A percentile compares a stretch with the other conserved stretches of the same genome.
These are phyloP conservation scores for Brachionus angularis DNA, from an alignment of 1,140 invertebrate genomes.

Conservation along the genomic window DNA sequence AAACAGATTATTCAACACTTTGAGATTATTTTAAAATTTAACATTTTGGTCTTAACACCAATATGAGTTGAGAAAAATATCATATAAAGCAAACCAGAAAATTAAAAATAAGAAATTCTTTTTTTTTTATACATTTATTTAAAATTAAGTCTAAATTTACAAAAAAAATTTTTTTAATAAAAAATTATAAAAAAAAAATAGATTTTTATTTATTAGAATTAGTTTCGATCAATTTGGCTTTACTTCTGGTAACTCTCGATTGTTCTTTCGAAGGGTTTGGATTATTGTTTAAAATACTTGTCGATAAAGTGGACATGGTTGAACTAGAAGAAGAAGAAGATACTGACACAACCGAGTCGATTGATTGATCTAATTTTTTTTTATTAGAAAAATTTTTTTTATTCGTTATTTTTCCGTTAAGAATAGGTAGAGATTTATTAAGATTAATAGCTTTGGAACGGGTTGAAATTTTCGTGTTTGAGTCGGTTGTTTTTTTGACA, in stretches of 20 bases:
- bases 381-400: too few species aligned
- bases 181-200: too few species aligned
- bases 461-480: background rate
- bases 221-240: conserved; percentile 5
- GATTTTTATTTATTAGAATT: background rate
- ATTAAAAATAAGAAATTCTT: too few species aligned
- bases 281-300: background rate
- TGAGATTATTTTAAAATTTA: too few species aligned
- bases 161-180: too few species aligned
- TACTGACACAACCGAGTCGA: background rate
- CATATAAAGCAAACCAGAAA: too few species aligned
- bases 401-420: too few species aligned
- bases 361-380: background rate
- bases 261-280: background rate
- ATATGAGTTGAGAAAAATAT: too few species aligned
- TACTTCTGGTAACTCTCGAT: background rate
- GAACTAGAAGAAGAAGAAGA: conserved; percentile 14
- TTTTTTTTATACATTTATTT: too few species aligned
- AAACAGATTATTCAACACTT: too few species aligned
- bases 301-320: background rate
- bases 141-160: too few species aligned
- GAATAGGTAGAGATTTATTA: background rate
- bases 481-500: conserved; percentile 1
- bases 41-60: too few species aligned
- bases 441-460: background rate